Evolutionary conservation across 2,888 invertebrate species (phyloP).

Genomic region (Drosophila merina): DNA sequence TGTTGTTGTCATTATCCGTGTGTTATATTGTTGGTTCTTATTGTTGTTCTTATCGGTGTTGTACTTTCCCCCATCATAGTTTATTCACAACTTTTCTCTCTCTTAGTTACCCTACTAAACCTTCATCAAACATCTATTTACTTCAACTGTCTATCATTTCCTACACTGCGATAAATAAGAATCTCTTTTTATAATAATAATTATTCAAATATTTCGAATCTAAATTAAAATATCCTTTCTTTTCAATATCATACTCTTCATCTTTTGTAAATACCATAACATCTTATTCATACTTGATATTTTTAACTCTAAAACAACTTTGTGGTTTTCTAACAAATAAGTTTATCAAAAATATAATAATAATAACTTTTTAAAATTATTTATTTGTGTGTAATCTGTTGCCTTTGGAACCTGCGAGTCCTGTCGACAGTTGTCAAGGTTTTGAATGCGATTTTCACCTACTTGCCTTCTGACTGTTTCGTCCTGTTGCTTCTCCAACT

Average conservation of each 20-base stretch:
- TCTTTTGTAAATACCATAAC: background rate
- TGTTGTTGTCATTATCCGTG: conserved; percentile 24
- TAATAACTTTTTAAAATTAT: background rate
- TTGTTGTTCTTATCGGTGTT: conserved; percentile 47
- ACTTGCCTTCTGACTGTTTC: conserved; percentile 46
- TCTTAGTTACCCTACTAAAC: conserved; percentile 44
- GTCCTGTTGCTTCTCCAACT: conserved; percentile 4
- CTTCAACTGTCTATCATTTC: conserved; percentile 18
- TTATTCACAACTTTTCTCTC: conserved; percentile 17
- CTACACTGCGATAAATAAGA: conserved; percentile 4
- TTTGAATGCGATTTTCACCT: conserved; percentile 70
- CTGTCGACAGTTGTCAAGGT: conserved; percentile 77
- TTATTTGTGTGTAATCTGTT: conserved; percentile 31
- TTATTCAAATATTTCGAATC: background rate
- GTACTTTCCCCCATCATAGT: conserved; percentile 24
- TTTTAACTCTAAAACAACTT: background rate
- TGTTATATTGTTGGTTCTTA: conserved; percentile 29
- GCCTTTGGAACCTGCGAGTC: conserved; percentile 30
- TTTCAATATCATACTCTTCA: no score
- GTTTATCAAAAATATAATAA: background rate
- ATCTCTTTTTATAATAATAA: no score
- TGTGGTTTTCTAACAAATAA: background rate
- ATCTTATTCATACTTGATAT: background rate
- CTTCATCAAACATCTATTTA: conserved; percentile 35
- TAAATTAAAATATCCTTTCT: background rate